phyloP scores from a whole-genome alignment of 2,113 vertebrate species.

The Petrocephalus microphthalmus region DNA sequence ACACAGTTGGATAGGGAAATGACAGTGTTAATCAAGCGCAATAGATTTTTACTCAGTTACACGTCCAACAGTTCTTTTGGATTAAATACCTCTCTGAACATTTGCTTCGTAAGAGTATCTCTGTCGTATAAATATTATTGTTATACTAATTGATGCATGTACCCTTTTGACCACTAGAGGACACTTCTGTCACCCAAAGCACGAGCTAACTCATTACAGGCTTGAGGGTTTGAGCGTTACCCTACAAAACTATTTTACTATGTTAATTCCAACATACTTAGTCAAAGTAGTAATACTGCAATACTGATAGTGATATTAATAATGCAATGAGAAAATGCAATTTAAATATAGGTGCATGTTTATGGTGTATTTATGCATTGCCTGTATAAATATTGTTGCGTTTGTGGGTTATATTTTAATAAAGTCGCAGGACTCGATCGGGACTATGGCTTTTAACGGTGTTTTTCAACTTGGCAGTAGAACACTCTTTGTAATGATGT shows the following conservation, averaged over 20 bases:
- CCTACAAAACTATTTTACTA: not conserved
- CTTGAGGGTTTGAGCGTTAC: not conserved
- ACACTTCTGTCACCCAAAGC: not conserved
- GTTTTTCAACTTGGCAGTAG: not conserved
- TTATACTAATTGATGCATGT: not conserved
- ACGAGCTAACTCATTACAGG: not conserved
- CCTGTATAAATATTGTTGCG: not conserved
- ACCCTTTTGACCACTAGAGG: constrained; percentile 9
- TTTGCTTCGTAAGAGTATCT: not conserved
- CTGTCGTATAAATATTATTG: not conserved
- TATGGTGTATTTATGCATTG: not conserved
- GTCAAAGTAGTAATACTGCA: not conserved
- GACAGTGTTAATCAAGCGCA: not conserved
- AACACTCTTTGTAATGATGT: not conserved
- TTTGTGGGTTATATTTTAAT: not conserved
- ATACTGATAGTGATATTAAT: not conserved
- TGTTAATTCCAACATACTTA: not conserved
- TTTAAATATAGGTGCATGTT: not conserved
- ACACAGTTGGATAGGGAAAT: not conserved
- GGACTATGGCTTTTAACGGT: not conserved
- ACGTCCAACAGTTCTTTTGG: not conserved
- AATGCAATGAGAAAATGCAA: not conserved
- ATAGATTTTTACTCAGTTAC: not conserved
- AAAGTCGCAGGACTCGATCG: not conserved
- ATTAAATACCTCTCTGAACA: not conserved